These are phyloP conservation scores for Encarsia formosa DNA, from an alignment of 2,888 invertebrate genomes.

Conservation along the genomic window DNA sequence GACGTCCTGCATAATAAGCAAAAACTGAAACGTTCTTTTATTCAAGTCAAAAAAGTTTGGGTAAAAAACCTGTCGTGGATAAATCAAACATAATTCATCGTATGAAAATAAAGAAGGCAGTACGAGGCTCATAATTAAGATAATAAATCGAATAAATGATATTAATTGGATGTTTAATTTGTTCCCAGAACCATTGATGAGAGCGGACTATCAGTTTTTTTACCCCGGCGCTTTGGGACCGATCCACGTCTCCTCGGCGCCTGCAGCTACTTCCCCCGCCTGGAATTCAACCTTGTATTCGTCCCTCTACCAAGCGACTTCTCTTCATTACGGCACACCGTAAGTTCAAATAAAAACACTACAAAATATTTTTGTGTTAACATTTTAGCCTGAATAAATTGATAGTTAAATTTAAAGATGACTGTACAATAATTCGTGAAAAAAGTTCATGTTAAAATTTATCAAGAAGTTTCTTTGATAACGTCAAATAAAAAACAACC, in stretches of 20 bases:
- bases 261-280: conserved; percentile 39
- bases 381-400: neutral
- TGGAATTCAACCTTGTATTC: conserved; percentile 50
- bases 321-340: conserved; percentile 41
- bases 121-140: too few relatives aligned
- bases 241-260: conserved; percentile 43
- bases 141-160: too few relatives aligned
- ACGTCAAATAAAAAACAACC: too few relatives aligned
- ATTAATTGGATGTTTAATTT: too few relatives aligned
- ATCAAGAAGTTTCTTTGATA: too few relatives aligned
- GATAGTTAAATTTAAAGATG: neutral
- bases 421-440: neutral
- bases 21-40: too few relatives aligned
- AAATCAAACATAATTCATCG: too few relatives aligned
- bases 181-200: conserved; percentile 43
- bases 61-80: too few relatives aligned
- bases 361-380: neutral
- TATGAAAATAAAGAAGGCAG: too few relatives aligned
- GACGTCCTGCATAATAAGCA: too few relatives aligned
- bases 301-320: conserved; percentile 44
- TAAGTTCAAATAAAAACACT: conserved; percentile 21
- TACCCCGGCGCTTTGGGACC: conserved; percentile 49
- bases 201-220: conserved; percentile 48
- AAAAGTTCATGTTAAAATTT: neutral
- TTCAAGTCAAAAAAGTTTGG: too few relatives aligned